phyloP scores from a whole-genome alignment of 2,797 vertebrate genomes.

The Cyprinodon diabolis region DNA sequence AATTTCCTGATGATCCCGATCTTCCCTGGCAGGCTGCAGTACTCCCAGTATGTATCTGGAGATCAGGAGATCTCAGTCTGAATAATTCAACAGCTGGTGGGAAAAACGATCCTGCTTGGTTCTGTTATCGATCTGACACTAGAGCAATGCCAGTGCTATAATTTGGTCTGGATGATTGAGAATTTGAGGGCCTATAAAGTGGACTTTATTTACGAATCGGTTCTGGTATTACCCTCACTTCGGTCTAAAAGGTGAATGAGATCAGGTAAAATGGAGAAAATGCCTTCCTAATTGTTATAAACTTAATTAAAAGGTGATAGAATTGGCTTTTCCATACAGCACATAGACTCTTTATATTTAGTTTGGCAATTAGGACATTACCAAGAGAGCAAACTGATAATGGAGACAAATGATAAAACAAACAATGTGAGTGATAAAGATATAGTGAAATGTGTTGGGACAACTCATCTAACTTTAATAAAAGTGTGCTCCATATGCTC shows the following conservation, averaged over 20 bases:
- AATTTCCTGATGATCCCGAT: slow-evolving; percentile 50
- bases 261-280: background rate
- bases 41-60: slow-evolving; percentile 52
- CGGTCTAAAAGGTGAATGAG: background rate
- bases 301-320: slow-evolving; percentile 10
- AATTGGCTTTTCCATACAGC: background rate
- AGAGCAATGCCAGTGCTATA: slow-evolving; percentile 43
- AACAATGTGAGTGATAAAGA: slow-evolving; percentile 38
- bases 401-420: slow-evolving; percentile 25
- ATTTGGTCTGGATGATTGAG: slow-evolving; percentile 35
- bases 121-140: slow-evolving; percentile 66
- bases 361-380: slow-evolving; percentile 20
- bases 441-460: slow-evolving; percentile 26
- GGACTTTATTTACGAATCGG: slow-evolving; percentile 33
- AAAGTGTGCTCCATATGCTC: slow-evolving; percentile 33
- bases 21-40: slow-evolving; percentile 36
- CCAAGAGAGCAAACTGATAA: slow-evolving; percentile 18
- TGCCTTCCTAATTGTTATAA: slow-evolving; percentile 9
- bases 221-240: slow-evolving; percentile 14
- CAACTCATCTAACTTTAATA: slow-evolving; percentile 48
- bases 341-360: background rate
- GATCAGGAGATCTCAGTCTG: slow-evolving; percentile 64
- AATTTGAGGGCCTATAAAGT: slow-evolving; percentile 21
- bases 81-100: slow-evolving; percentile 82
- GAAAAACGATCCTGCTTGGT: slow-evolving; percentile 72